A percentile compares a stretch with the other conserved stretches of the same genome.
Conservation (phyloP, 2,797 vertebrate species). For the Catostomus latipinnis region DNA sequence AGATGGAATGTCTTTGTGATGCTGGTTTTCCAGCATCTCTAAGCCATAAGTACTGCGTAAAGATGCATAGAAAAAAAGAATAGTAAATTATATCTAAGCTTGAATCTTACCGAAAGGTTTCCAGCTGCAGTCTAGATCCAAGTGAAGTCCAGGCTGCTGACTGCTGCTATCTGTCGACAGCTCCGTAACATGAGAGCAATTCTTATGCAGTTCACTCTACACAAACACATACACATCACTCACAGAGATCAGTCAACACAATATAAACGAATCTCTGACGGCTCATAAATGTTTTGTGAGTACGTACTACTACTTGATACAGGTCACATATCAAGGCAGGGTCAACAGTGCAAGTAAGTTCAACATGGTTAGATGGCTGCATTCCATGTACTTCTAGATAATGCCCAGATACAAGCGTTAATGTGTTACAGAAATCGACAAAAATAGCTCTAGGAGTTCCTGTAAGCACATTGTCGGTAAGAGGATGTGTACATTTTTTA, state of each 20-base stretch:
- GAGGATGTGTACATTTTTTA: neutral
- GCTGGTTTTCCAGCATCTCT: too few species aligned
- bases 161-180: conserved; percentile 29
- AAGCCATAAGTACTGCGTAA: too few species aligned
- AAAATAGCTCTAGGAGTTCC: neutral
- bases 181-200: conserved; percentile 80
- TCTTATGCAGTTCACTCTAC: conserved; percentile 93
- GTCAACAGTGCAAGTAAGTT: conserved; percentile 9
- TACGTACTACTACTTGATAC: neutral
- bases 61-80: too few species aligned
- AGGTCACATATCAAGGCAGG: neutral
- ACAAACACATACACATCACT: conserved; percentile 24
- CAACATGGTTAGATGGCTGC: neutral
- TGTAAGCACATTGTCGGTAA: neutral
- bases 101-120: conserved; percentile 87
- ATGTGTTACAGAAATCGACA: neutral
- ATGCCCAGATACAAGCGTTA: neutral
- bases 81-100: neutral
- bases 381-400: neutral
- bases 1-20: too few species aligned
- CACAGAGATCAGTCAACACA: neutral
- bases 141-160: conserved; percentile 63
- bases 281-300: too few species aligned
- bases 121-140: conserved; percentile 88
- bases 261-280: neutral